Evolutionary conservation across 23 tunicate species (phyloP).

Genomic region (Pegea sp.): DNA sequence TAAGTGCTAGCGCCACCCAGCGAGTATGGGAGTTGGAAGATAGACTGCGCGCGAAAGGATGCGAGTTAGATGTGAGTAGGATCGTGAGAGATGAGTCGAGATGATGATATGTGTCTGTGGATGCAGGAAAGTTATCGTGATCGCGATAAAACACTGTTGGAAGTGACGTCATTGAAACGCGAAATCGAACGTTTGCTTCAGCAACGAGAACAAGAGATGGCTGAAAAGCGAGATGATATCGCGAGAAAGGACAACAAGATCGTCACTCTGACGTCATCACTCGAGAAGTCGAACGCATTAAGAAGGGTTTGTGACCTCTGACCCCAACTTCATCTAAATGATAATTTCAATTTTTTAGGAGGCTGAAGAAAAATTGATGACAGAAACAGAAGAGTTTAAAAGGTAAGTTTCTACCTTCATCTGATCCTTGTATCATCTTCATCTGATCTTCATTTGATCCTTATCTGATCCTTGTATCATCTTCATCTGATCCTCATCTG

Average conservation of each 20-base stretch:
- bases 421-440: too few relatives aligned
- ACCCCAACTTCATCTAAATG: background rate
- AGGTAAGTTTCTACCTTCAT: background rate
- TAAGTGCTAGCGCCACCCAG: background rate
- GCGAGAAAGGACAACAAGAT: background rate
- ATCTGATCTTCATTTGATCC: too few relatives aligned
- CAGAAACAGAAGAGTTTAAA: background rate
- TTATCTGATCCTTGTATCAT: too few relatives aligned
- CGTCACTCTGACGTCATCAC: background rate
- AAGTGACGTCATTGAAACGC: background rate
- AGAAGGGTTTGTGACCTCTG: background rate
- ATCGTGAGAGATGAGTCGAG: background rate
- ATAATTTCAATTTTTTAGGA: background rate
- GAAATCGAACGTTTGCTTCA: background rate
- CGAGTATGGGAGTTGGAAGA: background rate
- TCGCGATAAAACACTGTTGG: background rate
- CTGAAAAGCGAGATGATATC: background rate
- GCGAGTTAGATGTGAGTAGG: conserved; percentile 8
- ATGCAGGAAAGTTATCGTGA: background rate
- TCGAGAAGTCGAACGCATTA: background rate
- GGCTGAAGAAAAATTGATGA: background rate
- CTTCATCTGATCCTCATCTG: too few relatives aligned
- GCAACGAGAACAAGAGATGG: background rate
- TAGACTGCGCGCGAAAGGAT: conserved; percentile 5
- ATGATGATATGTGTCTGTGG: background rate